These are phyloP conservation scores for Psilopogon haemacephalus DNA, from an alignment of 2,113 vertebrate species.

Conservation along the genomic window DNA sequence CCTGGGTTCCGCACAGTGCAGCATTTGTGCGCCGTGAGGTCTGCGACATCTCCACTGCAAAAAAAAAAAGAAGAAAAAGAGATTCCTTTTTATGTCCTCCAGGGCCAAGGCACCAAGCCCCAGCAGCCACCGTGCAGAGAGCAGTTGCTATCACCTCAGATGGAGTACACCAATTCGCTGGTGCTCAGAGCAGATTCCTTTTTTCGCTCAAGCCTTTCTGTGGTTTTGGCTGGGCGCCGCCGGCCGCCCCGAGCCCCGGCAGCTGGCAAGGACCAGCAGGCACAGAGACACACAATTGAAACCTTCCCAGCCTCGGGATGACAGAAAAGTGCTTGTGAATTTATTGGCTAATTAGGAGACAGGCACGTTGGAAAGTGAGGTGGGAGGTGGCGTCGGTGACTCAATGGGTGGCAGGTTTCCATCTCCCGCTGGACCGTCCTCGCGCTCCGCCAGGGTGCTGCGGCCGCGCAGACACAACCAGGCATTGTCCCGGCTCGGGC, in stretches of 20 bases:
- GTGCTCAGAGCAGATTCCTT: background rate
- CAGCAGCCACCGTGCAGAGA: background rate
- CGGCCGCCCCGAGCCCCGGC: background rate
- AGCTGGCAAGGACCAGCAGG: background rate
- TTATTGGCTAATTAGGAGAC: slow-evolving; percentile 29
- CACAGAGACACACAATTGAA: background rate
- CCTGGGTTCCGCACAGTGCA: background rate
- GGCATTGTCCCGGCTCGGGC: background rate
- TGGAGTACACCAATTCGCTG: background rate
- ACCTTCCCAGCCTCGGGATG: background rate
- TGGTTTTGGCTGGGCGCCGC: slow-evolving; percentile 27
- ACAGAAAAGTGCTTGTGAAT: slow-evolving; percentile 33
- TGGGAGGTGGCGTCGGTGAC: slow-evolving; percentile 11
- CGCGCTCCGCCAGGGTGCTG: background rate
- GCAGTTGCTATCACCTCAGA: background rate
- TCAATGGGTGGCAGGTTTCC: slow-evolving; percentile 22
- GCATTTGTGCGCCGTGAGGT: background rate
- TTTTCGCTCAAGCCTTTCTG: slow-evolving; percentile 27
- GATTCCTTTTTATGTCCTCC: background rate
- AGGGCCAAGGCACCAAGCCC: rapidly evolving
- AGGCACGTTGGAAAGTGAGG: background rate
- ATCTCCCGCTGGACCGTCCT: background rate
- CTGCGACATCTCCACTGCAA: background rate
- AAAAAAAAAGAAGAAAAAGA: background rate
- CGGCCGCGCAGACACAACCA: background rate